A percentile compares a stretch with the other conserved stretches of the same genome.
Conservation (phyloP, 2,797 vertebrate species). For the Hafferia zeledoni region DNA sequence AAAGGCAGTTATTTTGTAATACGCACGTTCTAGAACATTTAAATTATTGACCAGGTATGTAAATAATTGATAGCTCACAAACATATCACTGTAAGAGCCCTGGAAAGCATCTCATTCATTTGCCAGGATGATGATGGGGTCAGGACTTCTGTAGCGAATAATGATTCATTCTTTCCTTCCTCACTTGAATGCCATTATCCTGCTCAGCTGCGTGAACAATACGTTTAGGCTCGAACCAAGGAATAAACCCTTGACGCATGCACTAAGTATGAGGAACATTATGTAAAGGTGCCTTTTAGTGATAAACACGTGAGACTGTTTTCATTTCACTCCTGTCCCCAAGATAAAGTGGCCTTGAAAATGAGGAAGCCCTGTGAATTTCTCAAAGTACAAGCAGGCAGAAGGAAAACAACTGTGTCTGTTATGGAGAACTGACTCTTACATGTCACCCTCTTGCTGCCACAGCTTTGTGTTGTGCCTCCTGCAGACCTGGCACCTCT, state of each 20-base stretch:
- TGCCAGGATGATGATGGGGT: conserved; percentile 48
- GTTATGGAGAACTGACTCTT: background rate
- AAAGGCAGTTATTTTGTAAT: conserved; percentile 60
- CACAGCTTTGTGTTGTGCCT: background rate
- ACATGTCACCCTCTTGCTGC: accelerated
- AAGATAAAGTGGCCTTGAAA: background rate
- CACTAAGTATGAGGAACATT: background rate
- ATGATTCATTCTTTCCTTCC: conserved; percentile 52
- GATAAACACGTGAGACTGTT: background rate
- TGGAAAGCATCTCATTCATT: conserved; percentile 37
- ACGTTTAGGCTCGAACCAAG: background rate
- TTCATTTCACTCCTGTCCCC: background rate
- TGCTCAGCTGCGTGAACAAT: background rate
- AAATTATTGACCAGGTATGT: conserved; percentile 80
- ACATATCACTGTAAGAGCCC: conserved; percentile 63
- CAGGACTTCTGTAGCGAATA: conserved; percentile 52
- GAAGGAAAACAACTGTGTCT: background rate
- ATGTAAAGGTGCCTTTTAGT: background rate
- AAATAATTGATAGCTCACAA: conserved; percentile 77
- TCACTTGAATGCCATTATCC: conserved; percentile 7
- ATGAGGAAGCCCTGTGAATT: background rate
- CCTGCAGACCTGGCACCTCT: background rate
- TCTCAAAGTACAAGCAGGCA: background rate
- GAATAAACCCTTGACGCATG: background rate
- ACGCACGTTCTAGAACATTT: conserved; percentile 63